A percentile compares a stretch with the other conserved stretches of the same genome.
Conservation (phyloP, 2,888 invertebrate genomes). For the Drosophila formosana region DNA sequence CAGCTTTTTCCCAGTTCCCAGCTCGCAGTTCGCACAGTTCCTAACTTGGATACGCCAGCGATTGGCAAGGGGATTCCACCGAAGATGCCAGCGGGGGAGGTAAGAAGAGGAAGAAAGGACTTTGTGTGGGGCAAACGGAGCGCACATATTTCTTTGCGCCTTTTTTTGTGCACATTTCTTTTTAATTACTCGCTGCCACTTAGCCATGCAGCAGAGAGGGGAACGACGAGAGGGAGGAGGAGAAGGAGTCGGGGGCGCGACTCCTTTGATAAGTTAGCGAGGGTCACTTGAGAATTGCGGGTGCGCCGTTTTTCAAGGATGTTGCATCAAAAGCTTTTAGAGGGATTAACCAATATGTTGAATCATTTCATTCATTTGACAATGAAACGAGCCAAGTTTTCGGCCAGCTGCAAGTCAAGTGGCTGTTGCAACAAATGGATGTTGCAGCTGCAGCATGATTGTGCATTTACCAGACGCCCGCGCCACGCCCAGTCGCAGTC, state of each 20-base stretch:
- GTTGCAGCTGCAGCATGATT: slow-evolving; percentile 63
- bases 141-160: slow-evolving; percentile 53
- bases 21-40: slow-evolving; percentile 13
- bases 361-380: slow-evolving; percentile 55
- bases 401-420: slow-evolving; percentile 36
- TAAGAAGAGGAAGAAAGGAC: neutral
- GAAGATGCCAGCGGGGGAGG: neutral
- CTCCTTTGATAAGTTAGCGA: slow-evolving; percentile 66
- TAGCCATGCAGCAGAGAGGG: slow-evolving; percentile 39
- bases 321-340: slow-evolving; percentile 78
- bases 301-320: slow-evolving; percentile 21
- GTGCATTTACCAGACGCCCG: slow-evolving; percentile 72
- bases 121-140: slow-evolving; percentile 48
- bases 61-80: slow-evolving; percentile 1
- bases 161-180: slow-evolving; percentile 70
- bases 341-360: slow-evolving; percentile 72
- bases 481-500: slow-evolving; percentile 36
- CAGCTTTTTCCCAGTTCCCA: slow-evolving; percentile 50
- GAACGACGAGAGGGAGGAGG: neutral
- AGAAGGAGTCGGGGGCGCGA: neutral
- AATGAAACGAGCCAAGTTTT: slow-evolving; percentile 48
- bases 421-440: slow-evolving; percentile 34
- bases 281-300: slow-evolving; percentile 70
- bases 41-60: slow-evolving; percentile 14
- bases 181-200: slow-evolving; percentile 76